Evolutionary conservation across 1,140 invertebrate genomes (phyloP), one percentile per base, ranked within the genome.

Genomic region (Drosophila santomea): DNA sequence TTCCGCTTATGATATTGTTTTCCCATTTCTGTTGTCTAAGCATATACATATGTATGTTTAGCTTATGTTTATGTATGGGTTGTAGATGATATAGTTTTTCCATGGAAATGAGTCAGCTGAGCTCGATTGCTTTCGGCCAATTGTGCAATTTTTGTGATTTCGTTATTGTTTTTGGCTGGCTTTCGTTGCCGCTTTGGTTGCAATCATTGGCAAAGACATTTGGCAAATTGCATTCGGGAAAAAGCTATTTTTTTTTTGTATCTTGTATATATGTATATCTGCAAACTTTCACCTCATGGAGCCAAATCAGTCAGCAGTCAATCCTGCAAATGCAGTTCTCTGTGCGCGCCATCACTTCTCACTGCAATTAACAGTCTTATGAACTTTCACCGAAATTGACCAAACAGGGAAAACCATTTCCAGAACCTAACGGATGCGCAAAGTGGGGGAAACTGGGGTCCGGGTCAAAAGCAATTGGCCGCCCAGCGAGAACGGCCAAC

Each of bases 381-480:
- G 69, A 89, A 75, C 84, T 89, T 89, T 88, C 80, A 84, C 80
- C 72, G 64, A 82, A 60, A 57, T 54, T 36, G 45, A 36, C 54
- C 12, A 44, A 82, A 74, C 80, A 84, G 84, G 76, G 84, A 90
- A 81, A 89, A 77, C 63, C 76, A 88, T 74, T 89, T 83, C 63
- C 63, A 86, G 78, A 50, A 68, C 63, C 85, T 80, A 80, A 90
- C 77, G 80, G 80, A 88, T 80, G 80, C 71, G 48, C 55, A 47
- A 60, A 79, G 61, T 58, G 60, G 60, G 59, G 60, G 78, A 57
- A 57, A 63, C 69, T 41, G 48, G 60, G 57, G 64, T 67, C 47
- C 59, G 66, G 84, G 77, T 89, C 85, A 89, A 84, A 90, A 89
- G 85, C 80, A 84, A 89, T 89, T 89, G 85, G 78, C 84, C 85